Evolutionary conservation across 2,888 invertebrate species (phyloP).

Genomic region (Stenotaenia linearis): DNA sequence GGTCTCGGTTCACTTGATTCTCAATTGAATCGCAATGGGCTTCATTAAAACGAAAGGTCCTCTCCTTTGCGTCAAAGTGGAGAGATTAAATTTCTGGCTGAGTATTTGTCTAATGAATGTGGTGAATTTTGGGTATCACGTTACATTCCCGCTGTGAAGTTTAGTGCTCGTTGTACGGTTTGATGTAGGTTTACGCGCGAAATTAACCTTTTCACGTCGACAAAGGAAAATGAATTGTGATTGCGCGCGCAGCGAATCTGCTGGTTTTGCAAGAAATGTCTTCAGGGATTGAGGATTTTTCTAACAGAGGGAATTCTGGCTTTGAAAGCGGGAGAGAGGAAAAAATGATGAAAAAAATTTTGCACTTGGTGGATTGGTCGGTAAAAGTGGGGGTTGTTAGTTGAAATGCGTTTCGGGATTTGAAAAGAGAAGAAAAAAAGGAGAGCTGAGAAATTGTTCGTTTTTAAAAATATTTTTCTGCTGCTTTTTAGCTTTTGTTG

Average conservation of each 20-base stretch:
- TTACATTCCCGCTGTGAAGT: conserved; percentile 7
- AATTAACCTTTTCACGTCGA: conserved; percentile 10
- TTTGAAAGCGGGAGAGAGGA: not conserved
- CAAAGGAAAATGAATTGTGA: conserved; percentile 2
- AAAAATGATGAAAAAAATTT: not conserved
- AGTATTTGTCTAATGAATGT: conserved; percentile 3
- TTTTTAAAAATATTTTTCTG: not conserved
- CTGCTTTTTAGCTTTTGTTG: not conserved
- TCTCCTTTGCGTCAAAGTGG: not conserved
- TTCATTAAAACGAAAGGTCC: not conserved
- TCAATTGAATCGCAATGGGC: conserved; percentile 1
- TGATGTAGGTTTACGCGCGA: not conserved
- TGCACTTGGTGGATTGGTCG: not conserved
- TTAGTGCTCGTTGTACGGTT: not conserved
- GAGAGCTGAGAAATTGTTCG: not conserved
- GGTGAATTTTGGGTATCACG: conserved; percentile 3
- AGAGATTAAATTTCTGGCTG: not conserved
- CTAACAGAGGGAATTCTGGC: not conserved
- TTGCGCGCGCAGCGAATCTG: not conserved
- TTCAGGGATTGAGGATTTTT: not conserved
- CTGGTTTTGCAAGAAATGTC: not conserved
- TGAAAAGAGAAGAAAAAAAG: not conserved
- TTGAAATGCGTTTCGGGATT: not conserved
- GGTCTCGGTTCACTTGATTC: not conserved
- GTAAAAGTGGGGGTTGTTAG: not conserved